These are phyloP conservation scores for Tetragonula carbonaria DNA, from an alignment of 2,888 invertebrate species.

Conservation along the genomic window DNA sequence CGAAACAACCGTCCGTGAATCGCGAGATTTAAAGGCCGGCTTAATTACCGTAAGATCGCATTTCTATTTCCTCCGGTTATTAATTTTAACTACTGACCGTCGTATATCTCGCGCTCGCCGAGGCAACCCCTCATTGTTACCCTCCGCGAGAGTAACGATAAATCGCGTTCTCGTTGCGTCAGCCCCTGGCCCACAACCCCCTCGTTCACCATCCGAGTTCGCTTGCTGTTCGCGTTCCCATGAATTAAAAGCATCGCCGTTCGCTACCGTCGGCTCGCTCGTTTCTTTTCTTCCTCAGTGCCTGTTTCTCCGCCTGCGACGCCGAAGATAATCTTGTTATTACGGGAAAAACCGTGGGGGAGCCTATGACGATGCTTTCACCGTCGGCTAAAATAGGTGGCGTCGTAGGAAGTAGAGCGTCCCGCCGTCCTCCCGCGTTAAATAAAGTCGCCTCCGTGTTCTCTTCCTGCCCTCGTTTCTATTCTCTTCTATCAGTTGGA, in stretches of 20 bases:
- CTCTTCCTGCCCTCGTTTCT: slow-evolving; percentile 28
- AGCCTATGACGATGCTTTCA: slow-evolving; percentile 63
- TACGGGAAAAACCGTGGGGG: slow-evolving; percentile 59
- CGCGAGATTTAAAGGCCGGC: slow-evolving; percentile 56
- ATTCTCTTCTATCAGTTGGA: slow-evolving; percentile 8
- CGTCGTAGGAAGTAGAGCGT: slow-evolving; percentile 70
- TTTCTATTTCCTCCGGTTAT: slow-evolving; percentile 57
- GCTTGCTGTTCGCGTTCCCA: not conserved
- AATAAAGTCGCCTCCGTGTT: slow-evolving; percentile 68
- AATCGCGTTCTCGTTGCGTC: slow-evolving; percentile 53
- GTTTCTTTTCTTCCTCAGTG: not conserved
- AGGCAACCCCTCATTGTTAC: slow-evolving; percentile 59
- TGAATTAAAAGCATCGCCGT: slow-evolving; percentile 16
- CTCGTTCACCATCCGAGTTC: no score
- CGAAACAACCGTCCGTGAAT: not conserved
- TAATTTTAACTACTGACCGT: slow-evolving; percentile 64
- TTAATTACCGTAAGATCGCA: slow-evolving; percentile 69
- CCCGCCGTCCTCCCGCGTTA: slow-evolving; percentile 71
- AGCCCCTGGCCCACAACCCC: not conserved
- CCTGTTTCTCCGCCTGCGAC: slow-evolving; percentile 29
- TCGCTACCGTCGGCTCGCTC: slow-evolving; percentile 14
- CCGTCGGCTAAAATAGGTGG: slow-evolving; percentile 61
- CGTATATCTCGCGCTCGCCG: slow-evolving; percentile 50
- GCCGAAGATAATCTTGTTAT: slow-evolving; percentile 62
- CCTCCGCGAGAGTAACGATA: slow-evolving; percentile 54